Percentiles rank a stretch among this genome's conserved stretches.
Conservation (phyloP, 2,797 vertebrate species). For the Eremophila alpestris region DNA sequence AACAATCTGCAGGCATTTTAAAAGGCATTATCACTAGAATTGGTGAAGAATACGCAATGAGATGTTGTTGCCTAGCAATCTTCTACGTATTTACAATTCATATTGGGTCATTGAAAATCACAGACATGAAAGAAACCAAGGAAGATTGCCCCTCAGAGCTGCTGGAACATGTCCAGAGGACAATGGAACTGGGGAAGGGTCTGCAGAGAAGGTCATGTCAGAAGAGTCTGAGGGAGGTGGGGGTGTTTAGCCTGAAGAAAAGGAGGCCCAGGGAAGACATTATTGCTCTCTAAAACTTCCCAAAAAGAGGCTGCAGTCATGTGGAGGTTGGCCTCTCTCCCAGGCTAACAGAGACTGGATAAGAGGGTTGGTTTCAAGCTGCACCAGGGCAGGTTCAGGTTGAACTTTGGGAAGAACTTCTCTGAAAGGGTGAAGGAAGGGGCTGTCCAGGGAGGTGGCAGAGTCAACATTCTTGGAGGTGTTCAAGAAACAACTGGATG, state of each 20-base stretch:
- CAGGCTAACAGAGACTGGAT: background rate
- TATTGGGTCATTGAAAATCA: background rate
- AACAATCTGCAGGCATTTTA: slow-evolving; percentile 11
- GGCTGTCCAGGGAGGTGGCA: background rate
- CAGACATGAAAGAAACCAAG: background rate
- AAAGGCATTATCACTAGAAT: background rate
- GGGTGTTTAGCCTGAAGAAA: background rate
- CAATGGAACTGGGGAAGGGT: background rate
- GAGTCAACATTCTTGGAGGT: background rate
- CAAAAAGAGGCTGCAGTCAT: rapidly evolving
- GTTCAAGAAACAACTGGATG: background rate
- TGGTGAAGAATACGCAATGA: background rate
- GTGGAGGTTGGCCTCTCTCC: background rate
- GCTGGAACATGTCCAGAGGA: background rate
- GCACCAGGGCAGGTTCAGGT: background rate
- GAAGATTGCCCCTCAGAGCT: background rate
- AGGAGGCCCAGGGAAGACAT: background rate
- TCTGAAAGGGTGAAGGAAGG: background rate
- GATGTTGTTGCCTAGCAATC: background rate
- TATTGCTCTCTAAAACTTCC: background rate
- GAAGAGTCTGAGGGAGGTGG: background rate
- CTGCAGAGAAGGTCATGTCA: background rate
- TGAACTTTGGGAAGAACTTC: background rate
- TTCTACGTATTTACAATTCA: background rate
- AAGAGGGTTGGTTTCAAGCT: background rate